Conservation (phyloP, 1,140 invertebrate species). For the Solenopsis fugax region DNA sequence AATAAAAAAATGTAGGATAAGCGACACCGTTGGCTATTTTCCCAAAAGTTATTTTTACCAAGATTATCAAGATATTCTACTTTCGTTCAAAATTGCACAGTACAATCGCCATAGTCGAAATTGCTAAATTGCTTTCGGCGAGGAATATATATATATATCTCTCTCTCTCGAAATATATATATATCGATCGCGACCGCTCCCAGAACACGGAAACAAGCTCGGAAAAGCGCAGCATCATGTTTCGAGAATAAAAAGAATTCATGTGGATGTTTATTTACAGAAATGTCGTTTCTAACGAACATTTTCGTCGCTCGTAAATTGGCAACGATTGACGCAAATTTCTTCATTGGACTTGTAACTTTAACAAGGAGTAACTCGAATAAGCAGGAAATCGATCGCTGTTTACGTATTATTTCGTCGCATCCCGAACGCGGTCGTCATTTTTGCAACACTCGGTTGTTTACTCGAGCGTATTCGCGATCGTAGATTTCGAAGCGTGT, state of each 20-base stretch:
- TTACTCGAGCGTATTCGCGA: conserved; percentile 43
- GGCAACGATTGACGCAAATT: not conserved
- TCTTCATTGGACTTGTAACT: not conserved
- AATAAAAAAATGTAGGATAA: conserved; percentile 36
- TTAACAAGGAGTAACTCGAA: not conserved
- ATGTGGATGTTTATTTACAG: not conserved
- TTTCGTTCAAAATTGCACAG: conserved; percentile 48
- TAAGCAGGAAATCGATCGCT: not conserved
- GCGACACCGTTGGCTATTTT: conserved; percentile 13
- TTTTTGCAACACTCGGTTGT: conserved; percentile 44
- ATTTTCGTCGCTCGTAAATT: not conserved
- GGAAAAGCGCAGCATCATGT: conserved; percentile 16
- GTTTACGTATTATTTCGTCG: conserved; percentile 43
- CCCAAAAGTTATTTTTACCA: no score
- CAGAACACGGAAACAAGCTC: conserved; percentile 42
- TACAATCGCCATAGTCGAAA: conserved; percentile 60
- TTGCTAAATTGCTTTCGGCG: conserved; percentile 51
- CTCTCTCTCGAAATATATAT: no score
- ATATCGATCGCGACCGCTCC: conserved; percentile 36
- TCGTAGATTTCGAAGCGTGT: conserved; percentile 23
- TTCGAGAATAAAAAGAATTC: not conserved
- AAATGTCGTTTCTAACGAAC: conserved; percentile 22
- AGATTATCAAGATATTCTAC: conserved; percentile 45
- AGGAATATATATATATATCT: conserved; percentile 28
- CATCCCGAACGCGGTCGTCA: not conserved